phyloP scores from a whole-genome alignment of 2,888 invertebrate genomes.

The Gastrophysa polygoni region DNA sequence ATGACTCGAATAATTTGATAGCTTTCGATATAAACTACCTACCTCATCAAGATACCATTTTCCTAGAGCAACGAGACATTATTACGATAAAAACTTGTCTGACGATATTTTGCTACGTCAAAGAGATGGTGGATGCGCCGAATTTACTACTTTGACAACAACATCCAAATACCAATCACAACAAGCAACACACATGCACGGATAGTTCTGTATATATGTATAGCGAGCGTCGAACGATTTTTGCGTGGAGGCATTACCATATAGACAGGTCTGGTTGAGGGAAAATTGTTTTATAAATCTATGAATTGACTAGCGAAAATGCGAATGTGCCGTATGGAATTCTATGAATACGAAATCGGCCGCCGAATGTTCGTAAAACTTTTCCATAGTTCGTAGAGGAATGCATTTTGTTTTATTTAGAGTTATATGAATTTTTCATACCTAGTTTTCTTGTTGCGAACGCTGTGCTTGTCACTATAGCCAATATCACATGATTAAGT shows the following conservation, averaged over 20 bases:
- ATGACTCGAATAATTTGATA: not conserved
- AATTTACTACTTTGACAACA: too few relatives aligned
- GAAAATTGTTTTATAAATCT: slow-evolving; percentile 36
- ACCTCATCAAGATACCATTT: not conserved
- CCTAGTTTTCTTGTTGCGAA: too few relatives aligned
- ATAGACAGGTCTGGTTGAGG: slow-evolving; percentile 30
- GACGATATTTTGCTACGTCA: too few relatives aligned
- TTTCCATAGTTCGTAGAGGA: too few relatives aligned
- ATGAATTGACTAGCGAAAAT: slow-evolving; percentile 33
- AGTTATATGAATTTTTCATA: too few relatives aligned
- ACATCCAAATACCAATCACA: too few relatives aligned
- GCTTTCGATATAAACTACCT: not conserved
- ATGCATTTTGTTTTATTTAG: too few relatives aligned
- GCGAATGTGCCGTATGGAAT: slow-evolving; percentile 20
- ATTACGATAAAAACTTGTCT: not conserved
- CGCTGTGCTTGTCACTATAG: too few relatives aligned
- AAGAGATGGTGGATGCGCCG: too few relatives aligned
- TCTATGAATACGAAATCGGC: slow-evolving; percentile 24
- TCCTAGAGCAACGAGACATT: not conserved
- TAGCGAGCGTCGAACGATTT: slow-evolving; percentile 15
- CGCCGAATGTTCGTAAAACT: too few relatives aligned
- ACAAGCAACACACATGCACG: too few relatives aligned
- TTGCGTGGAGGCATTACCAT: slow-evolving; percentile 34
- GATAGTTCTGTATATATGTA: slow-evolving; percentile 19
- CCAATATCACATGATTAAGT: too few relatives aligned